These are phyloP conservation scores for Palythoa heliodiscus DNA, from an alignment of 92 coral and sea anemone genomes.

Conservation along the genomic window DNA sequence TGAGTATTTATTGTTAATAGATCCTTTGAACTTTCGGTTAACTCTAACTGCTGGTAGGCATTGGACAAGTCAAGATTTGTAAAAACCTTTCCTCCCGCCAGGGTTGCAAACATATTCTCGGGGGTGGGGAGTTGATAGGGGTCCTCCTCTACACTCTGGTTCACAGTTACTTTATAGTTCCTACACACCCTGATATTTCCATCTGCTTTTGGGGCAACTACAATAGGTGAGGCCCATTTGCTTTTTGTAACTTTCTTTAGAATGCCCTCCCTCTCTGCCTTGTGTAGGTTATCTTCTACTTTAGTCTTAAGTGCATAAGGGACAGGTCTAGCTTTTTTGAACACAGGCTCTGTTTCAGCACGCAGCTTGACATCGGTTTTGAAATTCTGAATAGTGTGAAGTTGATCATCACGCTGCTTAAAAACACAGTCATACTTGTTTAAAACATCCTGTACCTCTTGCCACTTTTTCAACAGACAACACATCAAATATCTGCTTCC, in stretches of 20 bases:
- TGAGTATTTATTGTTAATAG: constrained; percentile 49
- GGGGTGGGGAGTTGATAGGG: constrained; percentile 48
- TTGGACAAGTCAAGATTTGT: constrained; percentile 28
- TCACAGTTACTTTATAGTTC: constrained; percentile 52
- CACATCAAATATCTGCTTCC: constrained; percentile 24
- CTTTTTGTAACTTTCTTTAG: neutral
- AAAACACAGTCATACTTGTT: neutral
- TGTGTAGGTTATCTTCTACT: constrained; percentile 21
- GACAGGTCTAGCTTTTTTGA: constrained; percentile 37
- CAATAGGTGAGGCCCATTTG: constrained; percentile 59
- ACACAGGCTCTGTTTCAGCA: neutral
- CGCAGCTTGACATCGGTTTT: constrained; percentile 3
- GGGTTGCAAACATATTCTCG: constrained; percentile 49
- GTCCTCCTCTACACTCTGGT: constrained; percentile 49
- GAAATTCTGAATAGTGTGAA: constrained; percentile 12
- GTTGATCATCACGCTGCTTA: neutral
- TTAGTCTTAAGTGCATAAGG: constrained; percentile 49
- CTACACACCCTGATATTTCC: constrained; percentile 3
- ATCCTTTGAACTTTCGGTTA: constrained; percentile 1
- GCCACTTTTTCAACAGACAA: constrained; percentile 17
- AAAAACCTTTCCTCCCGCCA: constrained; percentile 47
- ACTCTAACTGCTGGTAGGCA: constrained; percentile 46
- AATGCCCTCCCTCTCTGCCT: neutral
- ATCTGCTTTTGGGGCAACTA: constrained; percentile 44
- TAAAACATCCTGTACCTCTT: constrained; percentile 26